A percentile compares a stretch with the other conserved stretches of the same genome.
Conservation (phyloP, 1,140 invertebrate genomes). For the Triops longicaudatus region DNA sequence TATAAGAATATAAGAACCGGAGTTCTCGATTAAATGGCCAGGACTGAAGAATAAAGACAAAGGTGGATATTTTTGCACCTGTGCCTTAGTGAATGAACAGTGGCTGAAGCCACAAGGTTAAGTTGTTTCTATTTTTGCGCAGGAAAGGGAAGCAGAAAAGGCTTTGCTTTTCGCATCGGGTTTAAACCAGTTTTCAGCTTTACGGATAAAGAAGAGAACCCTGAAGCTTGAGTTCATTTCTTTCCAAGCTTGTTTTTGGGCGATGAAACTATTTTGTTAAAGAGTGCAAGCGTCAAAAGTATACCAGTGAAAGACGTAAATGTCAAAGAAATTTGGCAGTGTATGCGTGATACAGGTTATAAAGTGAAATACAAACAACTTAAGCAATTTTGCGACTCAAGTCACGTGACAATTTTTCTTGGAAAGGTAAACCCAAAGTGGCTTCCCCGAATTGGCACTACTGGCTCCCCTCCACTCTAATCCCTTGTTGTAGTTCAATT, state of each 20-base stretch:
- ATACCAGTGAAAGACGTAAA: too few species aligned
- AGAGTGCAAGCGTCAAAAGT: not conserved
- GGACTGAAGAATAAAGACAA: not conserved
- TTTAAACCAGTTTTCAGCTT: not conserved
- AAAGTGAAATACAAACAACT: too few species aligned
- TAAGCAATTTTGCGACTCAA: too few species aligned
- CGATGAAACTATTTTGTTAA: not conserved
- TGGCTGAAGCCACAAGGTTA: not conserved
- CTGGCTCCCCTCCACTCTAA: not conserved
- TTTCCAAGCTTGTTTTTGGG: not conserved
- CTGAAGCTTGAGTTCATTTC: not conserved
- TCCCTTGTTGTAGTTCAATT: not conserved
- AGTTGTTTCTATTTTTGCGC: not conserved
- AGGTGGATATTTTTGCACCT: slow-evolving; percentile 6
- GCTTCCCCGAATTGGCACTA: not conserved
- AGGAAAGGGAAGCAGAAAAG: not conserved
- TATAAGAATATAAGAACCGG: not conserved
- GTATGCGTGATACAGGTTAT: too few species aligned
- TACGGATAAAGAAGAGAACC: not conserved
- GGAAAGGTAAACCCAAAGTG: not conserved
- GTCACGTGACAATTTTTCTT: not conserved
- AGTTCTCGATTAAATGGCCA: not conserved
- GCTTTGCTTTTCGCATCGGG: not conserved
- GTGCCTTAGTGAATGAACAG: not conserved
- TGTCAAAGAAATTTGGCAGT: too few species aligned